Conservation (phyloP, 2,888 invertebrate genomes). For the Ormyrus labotus region DNA sequence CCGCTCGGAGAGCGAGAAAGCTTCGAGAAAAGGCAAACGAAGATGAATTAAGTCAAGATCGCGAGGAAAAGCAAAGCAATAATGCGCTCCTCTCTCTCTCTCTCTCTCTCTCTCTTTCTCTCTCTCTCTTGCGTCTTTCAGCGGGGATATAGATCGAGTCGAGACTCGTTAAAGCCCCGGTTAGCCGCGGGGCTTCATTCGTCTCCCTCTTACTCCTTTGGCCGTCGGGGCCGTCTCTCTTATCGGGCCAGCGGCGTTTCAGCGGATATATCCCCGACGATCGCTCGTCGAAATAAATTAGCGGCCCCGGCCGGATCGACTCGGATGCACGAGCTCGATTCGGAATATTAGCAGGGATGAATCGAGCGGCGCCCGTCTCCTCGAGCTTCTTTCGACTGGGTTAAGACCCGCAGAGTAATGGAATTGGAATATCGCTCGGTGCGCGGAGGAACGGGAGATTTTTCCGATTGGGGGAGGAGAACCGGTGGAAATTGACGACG, state of each 20-base stretch:
- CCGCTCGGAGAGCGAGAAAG: neutral
- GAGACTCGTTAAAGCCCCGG: slow-evolving; percentile 17
- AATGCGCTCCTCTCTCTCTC: slow-evolving; percentile 17
- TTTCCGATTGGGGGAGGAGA: neutral
- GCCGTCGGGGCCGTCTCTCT: neutral
- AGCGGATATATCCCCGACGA: neutral
- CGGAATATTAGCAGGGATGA: slow-evolving; percentile 31
- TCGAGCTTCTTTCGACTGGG: no score
- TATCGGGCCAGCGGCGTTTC: slow-evolving; percentile 20
- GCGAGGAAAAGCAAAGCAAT: slow-evolving; percentile 19
- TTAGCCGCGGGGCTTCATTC: slow-evolving; percentile 1
- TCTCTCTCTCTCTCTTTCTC: slow-evolving; percentile 1
- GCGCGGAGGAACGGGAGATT: neutral
- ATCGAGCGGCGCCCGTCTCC: slow-evolving; percentile 9
- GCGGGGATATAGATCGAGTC: slow-evolving; percentile 1
- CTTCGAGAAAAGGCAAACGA: slow-evolving; percentile 27
- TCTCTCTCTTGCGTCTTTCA: neutral
- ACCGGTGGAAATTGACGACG: no score
- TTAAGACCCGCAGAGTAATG: neutral
- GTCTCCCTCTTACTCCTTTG: slow-evolving; percentile 15
- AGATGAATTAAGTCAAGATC: slow-evolving; percentile 40
- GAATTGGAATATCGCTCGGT: slow-evolving; percentile 4
- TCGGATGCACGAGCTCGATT: slow-evolving; percentile 6
- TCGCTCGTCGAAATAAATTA: slow-evolving; percentile 39
- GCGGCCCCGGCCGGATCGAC: slow-evolving; percentile 9